phyloP scores from a whole-genome alignment of 1,140 invertebrate genomes.

The Varroa destructor region DNA sequence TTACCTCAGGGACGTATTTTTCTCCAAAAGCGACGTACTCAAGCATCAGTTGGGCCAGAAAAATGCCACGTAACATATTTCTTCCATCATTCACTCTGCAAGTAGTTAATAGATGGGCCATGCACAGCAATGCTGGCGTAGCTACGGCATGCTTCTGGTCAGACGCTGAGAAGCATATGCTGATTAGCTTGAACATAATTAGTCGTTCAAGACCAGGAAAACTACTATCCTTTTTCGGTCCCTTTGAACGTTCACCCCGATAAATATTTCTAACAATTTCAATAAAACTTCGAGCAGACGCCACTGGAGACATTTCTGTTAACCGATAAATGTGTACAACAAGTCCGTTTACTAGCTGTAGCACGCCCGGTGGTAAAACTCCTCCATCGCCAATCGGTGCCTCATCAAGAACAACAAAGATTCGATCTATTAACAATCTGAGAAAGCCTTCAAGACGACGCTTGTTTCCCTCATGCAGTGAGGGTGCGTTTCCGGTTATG shows the following conservation, averaged over 20 bases:
- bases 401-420: conserved; percentile 50
- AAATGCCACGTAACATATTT: conserved; percentile 63
- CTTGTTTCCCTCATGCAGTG: conserved; percentile 58
- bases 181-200: conserved; percentile 52
- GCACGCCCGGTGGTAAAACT: neutral
- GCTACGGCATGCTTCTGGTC: conserved; percentile 74
- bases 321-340: conserved; percentile 58
- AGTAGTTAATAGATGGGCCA: conserved; percentile 59
- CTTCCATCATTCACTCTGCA: conserved; percentile 49
- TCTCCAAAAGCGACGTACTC: conserved; percentile 70
- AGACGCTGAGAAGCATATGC: conserved; percentile 64
- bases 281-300: conserved; percentile 50
- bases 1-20: conserved; percentile 57
- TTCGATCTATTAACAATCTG: conserved; percentile 57
- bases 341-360: conserved; percentile 43
- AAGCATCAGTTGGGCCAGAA: conserved; percentile 54
- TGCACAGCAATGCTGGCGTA: conserved; percentile 65
- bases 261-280: conserved; percentile 62
- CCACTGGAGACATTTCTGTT: conserved; percentile 53
- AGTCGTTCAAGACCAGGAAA: conserved; percentile 60
- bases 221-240: conserved; percentile 39
- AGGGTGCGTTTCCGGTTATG: conserved; percentile 69
- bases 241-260: conserved; percentile 49
- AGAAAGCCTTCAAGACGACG: conserved; percentile 57
- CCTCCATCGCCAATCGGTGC: conserved; percentile 38